phyloP scores from a whole-genome alignment of 2,113 vertebrate genomes.

The Gulo gulo region DNA sequence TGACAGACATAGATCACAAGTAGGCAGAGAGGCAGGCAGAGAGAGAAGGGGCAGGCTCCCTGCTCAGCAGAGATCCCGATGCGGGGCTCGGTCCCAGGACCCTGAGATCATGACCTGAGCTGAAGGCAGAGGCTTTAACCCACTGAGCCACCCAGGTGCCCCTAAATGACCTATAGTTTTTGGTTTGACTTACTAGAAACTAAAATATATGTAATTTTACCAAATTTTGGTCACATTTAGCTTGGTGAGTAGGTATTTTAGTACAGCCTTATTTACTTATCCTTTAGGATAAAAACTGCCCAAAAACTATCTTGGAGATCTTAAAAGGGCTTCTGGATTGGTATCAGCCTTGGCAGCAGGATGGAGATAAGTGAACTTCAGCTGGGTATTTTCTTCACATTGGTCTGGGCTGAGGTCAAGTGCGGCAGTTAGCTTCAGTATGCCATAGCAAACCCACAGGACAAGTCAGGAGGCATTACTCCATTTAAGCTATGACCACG shows the following conservation, averaged over 20 bases:
- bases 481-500: not conserved
- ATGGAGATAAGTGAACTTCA: not conserved
- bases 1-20: no score
- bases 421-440: not conserved
- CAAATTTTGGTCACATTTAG: not conserved
- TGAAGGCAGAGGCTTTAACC: no score
- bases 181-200: slow-evolving; percentile 26
- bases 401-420: not conserved
- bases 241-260: not conserved
- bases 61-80: no score
- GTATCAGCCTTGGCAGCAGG: not conserved
- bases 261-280: not conserved
- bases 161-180: not conserved
- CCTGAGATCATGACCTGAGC: no score
- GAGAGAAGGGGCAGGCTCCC: no score
- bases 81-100: no score
- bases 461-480: not conserved
- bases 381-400: not conserved
- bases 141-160: no score
- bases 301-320: not conserved
- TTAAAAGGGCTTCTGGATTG: not conserved
- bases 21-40: no score
- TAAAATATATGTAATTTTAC: not conserved
- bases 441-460: not conserved
- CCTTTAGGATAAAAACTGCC: not conserved